Evolutionary conservation across 2,797 vertebrate genomes (phyloP).

Genomic region (Typhlichthys eigenmanni): DNA sequence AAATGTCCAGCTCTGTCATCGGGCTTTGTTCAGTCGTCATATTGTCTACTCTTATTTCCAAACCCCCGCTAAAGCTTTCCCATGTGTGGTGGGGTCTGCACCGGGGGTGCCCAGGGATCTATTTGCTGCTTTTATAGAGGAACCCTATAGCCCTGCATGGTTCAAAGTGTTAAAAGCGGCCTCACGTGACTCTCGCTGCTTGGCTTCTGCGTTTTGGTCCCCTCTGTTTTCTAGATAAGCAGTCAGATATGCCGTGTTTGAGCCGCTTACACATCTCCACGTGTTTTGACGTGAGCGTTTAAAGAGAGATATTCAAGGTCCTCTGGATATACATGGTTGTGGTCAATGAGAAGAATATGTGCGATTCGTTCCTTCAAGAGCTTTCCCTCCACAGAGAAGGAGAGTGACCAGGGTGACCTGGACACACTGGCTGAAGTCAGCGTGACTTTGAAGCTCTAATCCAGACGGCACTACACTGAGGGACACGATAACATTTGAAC

Average conservation of each 20-base stretch:
- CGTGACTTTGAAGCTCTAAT: slow-evolving; percentile 48
- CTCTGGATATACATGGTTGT: too few species aligned
- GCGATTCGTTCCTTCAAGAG: slow-evolving; percentile 1
- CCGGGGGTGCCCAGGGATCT: slow-evolving; percentile 61
- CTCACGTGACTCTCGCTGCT: slow-evolving; percentile 23
- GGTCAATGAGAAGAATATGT: neutral
- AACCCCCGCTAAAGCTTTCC: slow-evolving; percentile 44
- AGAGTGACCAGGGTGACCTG: slow-evolving; percentile 21
- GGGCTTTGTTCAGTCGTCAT: slow-evolving; percentile 59
- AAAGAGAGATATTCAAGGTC: too few species aligned
- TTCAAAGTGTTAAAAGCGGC: slow-evolving; percentile 60
- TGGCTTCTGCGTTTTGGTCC: slow-evolving; percentile 22
- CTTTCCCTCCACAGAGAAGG: slow-evolving; percentile 20
- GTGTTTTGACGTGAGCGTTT: too few species aligned
- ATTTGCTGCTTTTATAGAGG: slow-evolving; percentile 68
- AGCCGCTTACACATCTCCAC: neutral
- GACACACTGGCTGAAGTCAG: slow-evolving; percentile 20
- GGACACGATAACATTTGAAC: slow-evolving; percentile 14
- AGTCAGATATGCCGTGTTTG: slow-evolving; percentile 11
- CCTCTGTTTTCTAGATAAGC: slow-evolving; percentile 5
- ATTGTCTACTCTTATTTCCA: slow-evolving; percentile 46
- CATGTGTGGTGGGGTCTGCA: slow-evolving; percentile 56
- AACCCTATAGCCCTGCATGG: slow-evolving; percentile 56
- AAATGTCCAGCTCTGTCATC: slow-evolving; percentile 68
- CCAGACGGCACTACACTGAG: slow-evolving; percentile 10